Evolutionary conservation across 2,888 invertebrate species (phyloP).

Genomic region (Ormia ochracea): DNA sequence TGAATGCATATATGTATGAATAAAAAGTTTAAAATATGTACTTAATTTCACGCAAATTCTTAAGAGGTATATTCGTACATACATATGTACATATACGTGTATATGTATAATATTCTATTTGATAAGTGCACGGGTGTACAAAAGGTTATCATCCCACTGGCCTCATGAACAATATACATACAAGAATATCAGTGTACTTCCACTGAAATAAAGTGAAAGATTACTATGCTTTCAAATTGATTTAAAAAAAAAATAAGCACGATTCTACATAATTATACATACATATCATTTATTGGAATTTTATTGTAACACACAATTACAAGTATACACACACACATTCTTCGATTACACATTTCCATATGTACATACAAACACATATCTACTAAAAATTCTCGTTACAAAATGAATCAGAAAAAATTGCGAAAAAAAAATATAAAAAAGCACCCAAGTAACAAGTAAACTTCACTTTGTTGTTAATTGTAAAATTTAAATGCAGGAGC

Average conservation of each 20-base stretch:
- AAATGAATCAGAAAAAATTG: neutral
- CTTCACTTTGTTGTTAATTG: conserved; percentile 26
- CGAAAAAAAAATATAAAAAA: neutral
- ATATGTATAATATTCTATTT: conserved; percentile 27
- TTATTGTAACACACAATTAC: neutral
- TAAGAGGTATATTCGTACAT: no score
- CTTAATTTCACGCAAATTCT: conserved; percentile 44
- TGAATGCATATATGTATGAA: neutral
- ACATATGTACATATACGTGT: neutral
- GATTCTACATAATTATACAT: neutral
- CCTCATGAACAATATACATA: neutral
- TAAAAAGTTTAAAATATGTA: neutral
- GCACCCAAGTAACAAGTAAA: neutral
- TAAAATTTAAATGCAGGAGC: conserved; percentile 5
- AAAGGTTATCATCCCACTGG: conserved; percentile 41
- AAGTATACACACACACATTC: neutral
- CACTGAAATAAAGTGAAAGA: conserved; percentile 30
- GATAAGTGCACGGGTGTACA: conserved; percentile 44
- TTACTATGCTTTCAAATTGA: neutral
- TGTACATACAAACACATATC: conserved; percentile 7
- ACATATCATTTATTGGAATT: no score
- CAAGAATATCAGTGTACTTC: conserved; percentile 21
- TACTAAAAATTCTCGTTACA: no score
- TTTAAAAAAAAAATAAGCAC: neutral
- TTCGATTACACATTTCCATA: neutral